Evolutionary conservation across 2,888 invertebrate species (phyloP).

Genomic region (Balanococcus diminutus): DNA sequence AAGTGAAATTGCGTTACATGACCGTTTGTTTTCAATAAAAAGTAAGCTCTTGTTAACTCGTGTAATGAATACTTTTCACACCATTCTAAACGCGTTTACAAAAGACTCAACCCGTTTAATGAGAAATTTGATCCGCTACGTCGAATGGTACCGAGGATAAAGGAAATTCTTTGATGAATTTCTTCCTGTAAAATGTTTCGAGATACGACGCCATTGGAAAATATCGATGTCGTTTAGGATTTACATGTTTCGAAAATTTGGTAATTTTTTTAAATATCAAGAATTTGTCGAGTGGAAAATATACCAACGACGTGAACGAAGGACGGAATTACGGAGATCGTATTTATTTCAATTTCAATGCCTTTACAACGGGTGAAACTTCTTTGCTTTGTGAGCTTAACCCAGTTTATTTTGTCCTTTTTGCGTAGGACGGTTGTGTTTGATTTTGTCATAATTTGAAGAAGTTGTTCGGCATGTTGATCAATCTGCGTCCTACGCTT

Average conservation of each 20-base stretch:
- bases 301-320: not conserved
- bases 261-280: not conserved
- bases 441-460: not conserved
- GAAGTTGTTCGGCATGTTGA: not conserved
- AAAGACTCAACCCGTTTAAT: not conserved
- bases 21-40: conserved; percentile 2
- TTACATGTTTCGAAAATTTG: not conserved
- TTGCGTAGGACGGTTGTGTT: not conserved
- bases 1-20: not conserved
- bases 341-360: not conserved
- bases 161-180: not conserved
- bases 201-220: not conserved
- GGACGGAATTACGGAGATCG: not conserved
- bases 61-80: not conserved
- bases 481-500: not conserved
- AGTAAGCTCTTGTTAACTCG: not conserved
- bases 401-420: not conserved
- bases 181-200: not conserved
- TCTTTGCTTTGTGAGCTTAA: not conserved
- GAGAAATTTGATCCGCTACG: not conserved
- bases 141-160: not conserved
- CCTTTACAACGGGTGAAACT: not conserved
- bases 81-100: not conserved
- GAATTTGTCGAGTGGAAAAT: not conserved
- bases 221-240: not conserved